phyloP scores from a whole-genome alignment of 2,797 vertebrate genomes.

The Arnoldichthys spilopterus region DNA sequence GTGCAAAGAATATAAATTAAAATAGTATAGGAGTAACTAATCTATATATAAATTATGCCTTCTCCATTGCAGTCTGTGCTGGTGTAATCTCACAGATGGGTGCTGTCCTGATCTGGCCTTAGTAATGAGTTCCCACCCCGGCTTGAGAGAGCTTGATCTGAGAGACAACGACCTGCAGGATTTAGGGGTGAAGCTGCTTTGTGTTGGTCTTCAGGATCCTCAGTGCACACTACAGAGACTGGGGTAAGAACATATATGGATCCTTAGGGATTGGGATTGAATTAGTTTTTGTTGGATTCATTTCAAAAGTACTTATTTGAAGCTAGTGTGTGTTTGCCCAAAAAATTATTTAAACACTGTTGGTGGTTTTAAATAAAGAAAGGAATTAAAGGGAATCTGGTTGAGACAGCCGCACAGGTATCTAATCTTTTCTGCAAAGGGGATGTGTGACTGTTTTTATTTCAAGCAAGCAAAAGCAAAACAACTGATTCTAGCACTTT shows the following conservation, averaged over 20 bases:
- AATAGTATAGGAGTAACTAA: not conserved
- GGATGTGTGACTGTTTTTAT: too few relatives aligned
- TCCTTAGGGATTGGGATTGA: not conserved
- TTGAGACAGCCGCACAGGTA: too few relatives aligned
- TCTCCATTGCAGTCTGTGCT: constrained; percentile 26
- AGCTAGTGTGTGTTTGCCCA: not conserved
- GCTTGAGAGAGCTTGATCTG: constrained; percentile 31
- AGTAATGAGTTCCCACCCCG: constrained; percentile 30
- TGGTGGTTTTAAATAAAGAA: too few relatives aligned
- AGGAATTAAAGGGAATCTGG: too few relatives aligned
- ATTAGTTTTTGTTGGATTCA: not conserved
- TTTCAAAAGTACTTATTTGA: not conserved
- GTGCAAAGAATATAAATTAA: not conserved
- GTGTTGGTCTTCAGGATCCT: constrained; percentile 19
- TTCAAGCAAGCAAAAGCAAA: too few relatives aligned
- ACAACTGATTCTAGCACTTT: too few relatives aligned
- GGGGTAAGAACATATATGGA: not conserved
- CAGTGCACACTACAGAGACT: constrained; percentile 27
- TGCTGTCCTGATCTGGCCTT: constrained; percentile 27
- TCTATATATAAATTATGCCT: not conserved
- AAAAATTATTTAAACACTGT: too few relatives aligned
- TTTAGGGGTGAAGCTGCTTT: constrained; percentile 37
- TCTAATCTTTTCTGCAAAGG: too few relatives aligned
- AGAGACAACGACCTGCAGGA: constrained; percentile 43
- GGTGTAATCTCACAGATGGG: constrained; percentile 36